Percentiles rank a stretch among this genome's conserved stretches.
phyloP scores from a whole-genome alignment of 2,113 vertebrate species.

The Heterotilapia buettikoferi region DNA sequence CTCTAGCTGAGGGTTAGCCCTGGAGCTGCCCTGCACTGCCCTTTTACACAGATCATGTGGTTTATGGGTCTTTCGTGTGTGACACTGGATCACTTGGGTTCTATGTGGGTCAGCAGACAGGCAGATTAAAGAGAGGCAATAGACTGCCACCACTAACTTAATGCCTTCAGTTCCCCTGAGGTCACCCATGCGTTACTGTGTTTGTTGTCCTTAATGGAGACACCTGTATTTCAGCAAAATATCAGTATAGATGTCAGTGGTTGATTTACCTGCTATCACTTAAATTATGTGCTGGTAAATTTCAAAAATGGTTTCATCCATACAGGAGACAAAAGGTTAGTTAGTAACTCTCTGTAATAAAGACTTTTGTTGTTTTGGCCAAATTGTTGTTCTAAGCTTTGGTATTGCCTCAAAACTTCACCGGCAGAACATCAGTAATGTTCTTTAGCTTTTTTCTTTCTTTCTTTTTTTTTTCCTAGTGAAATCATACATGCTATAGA shows the following conservation, averaged over 20 bases:
- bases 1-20: not conserved
- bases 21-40: not conserved
- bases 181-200: not conserved
- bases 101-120: slow-evolving; percentile 49
- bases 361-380: not conserved
- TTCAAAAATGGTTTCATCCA: not conserved
- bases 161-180: not conserved
- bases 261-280: not conserved
- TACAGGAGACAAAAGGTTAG: not conserved
- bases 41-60: slow-evolving; percentile 11
- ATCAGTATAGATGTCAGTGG: not conserved
- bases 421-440: not conserved
- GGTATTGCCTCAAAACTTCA: not conserved
- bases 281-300: not conserved
- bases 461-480: not conserved
- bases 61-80: not conserved
- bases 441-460: not conserved
- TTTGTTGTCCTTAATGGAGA: not conserved
- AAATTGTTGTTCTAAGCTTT: not conserved
- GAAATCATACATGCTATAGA: not conserved
- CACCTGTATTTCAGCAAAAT: not conserved
- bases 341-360: not conserved
- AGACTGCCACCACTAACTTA: not conserved
- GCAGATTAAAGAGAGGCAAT: slow-evolving; percentile 25
- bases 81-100: slow-evolving; percentile 7